These are phyloP conservation scores for Pollenia labialis DNA, from an alignment of 2,888 invertebrate species.

Conservation along the genomic window DNA sequence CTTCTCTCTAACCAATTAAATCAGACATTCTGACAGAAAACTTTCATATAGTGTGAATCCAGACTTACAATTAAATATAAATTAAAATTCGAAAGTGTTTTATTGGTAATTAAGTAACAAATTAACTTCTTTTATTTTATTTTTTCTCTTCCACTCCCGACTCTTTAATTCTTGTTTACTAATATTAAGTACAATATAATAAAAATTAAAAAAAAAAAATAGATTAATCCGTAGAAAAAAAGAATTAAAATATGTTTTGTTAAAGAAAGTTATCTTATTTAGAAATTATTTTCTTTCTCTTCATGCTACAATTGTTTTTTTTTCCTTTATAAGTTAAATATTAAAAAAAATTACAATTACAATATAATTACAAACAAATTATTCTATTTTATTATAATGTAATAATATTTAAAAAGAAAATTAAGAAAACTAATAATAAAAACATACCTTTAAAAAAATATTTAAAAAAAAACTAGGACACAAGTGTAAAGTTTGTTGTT, in stretches of 20 bases:
- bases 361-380: conserved; percentile 54
- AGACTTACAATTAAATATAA: too few species aligned
- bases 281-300: conserved; percentile 4
- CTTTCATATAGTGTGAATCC: too few species aligned
- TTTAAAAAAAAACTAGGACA: conserved; percentile 6
- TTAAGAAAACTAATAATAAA: conserved; percentile 49
- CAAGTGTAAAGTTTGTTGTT: background rate
- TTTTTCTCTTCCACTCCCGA: background rate
- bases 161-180: conserved; percentile 2
- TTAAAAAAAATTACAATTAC: conserved; percentile 31
- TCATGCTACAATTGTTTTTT: conserved; percentile 31
- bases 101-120: too few species aligned
- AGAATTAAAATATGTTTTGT: conserved; percentile 14
- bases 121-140: background rate
- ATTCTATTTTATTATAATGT: conserved; percentile 67
- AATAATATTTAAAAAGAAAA: conserved; percentile 63
- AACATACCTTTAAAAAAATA: conserved; percentile 13
- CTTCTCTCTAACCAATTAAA: background rate
- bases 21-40: background rate
- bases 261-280: conserved; percentile 7
- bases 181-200: conserved; percentile 1
- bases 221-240: background rate
- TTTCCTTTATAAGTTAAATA: conserved; percentile 39
- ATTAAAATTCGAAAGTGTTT: too few species aligned
- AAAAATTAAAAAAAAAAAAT: too few species aligned